Base-by-base conservation (phyloP, 1,140 invertebrate species). In the Macrobrachium nipponense region DNA sequence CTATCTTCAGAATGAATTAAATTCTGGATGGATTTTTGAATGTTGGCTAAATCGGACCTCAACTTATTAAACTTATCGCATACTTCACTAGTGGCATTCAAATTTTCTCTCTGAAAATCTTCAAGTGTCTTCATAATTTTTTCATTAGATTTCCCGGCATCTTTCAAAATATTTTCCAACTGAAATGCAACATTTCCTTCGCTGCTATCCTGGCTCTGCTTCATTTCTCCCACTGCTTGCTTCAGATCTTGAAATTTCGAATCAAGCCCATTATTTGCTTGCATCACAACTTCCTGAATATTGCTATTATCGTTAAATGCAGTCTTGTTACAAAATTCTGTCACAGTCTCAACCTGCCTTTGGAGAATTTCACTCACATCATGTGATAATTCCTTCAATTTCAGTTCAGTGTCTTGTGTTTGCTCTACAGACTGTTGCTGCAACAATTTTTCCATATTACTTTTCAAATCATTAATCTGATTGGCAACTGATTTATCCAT, bases 1-100 rank as follows among this genome's bases (percentile, higher is more conserved):
- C 77, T 86, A 62, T 86, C 84, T 18, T 86, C 77, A n/a, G 58
- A 70, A 23, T 23, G 36, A 17, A 58, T 73, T 20, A 51, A 68
- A 15, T 18, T 20, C 36, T 62, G 58, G 44, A 86, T 60, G 7
- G 66, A 51, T 51, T 44, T 86, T 23, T 62, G 73, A 12, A 86
- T 44, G 68, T 79, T 78, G 23, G 20, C 18, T 12, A 86, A 59
- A 44, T 23, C 51, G n/a, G n/a, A 51, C 17, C 80, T 23, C 12
- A 80, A n/a, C 17, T 86, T 36, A 62, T 86, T 80, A 17, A 86
- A n/a, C n/a, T 72, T 59, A 15, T 64, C 23, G 51, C 44, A 61
- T 27, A 36, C 70, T 27, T 80, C 43, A 27, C 43, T 59, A 20
- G n/a, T 72, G 43, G 23, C 20, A 62, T 62, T 78, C 43, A n/a